Percentiles rank a stretch among this genome's conserved stretches.
Evolutionary conservation across 2,113 vertebrate genomes (phyloP).

Genomic region (Acrocephalus kingi): DNA sequence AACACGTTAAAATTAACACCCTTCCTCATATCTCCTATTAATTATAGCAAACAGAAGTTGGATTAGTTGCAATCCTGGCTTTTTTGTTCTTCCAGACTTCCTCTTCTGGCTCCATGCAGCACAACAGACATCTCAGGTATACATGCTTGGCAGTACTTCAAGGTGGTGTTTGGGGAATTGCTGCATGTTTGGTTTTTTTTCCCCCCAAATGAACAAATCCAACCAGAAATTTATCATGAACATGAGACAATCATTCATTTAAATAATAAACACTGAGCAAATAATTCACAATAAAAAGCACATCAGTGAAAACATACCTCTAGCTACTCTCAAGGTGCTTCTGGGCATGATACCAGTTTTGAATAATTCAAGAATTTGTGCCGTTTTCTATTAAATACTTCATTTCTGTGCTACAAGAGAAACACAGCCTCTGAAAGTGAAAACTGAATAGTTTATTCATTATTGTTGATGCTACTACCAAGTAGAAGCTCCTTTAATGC

Average conservation of each 20-base stretch:
- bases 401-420: not conserved
- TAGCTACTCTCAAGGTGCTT: not conserved
- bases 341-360: not conserved
- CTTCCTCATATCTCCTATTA: not conserved
- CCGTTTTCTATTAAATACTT: not conserved
- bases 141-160: not conserved
- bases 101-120: not conserved
- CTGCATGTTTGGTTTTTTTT: not conserved
- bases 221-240: not conserved
- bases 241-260: not conserved
- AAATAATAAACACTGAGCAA: not conserved
- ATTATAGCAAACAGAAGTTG: not conserved
- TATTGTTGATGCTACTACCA: not conserved
- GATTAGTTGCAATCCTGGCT: not conserved
- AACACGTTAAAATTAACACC: not conserved
- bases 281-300: not conserved
- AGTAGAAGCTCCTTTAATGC: not conserved
- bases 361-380: not conserved
- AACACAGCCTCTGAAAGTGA: not conserved
- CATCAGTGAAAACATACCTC: not conserved
- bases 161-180: not conserved
- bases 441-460: not conserved
- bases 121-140: not conserved
- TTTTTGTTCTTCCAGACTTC: conserved; percentile 1
- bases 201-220: not conserved